These are phyloP conservation scores for Eretmocerus hayati DNA, from an alignment of 2,888 invertebrate genomes.

Conservation along the genomic window DNA sequence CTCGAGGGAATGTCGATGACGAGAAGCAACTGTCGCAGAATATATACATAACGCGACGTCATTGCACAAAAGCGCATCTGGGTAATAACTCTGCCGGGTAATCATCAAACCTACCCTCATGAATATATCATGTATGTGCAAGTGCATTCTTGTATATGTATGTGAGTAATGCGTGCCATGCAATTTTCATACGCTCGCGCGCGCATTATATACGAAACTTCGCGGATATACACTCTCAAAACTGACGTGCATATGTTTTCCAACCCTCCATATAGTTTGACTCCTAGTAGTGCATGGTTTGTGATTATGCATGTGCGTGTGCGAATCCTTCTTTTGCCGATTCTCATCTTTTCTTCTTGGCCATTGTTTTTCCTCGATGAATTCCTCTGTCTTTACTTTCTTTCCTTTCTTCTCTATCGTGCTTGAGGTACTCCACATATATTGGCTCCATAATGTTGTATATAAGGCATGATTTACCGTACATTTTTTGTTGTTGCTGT, in stretches of 20 bases:
- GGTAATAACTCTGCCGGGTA: constrained; percentile 39
- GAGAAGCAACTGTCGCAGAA: no score
- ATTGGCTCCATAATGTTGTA: no score
- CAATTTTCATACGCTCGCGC: background rate
- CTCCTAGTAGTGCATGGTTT: no score
- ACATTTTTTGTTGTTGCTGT: no score
- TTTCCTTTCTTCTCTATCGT: background rate
- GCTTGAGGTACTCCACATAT: no score
- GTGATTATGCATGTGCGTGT: no score
- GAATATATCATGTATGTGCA: background rate
- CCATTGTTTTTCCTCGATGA: background rate
- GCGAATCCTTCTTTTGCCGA: no score
- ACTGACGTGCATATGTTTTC: no score
- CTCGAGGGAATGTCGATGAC: constrained; percentile 18
- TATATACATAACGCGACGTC: no score
- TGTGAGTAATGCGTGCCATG: constrained; percentile 5
- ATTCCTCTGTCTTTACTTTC: background rate
- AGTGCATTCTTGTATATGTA: background rate
- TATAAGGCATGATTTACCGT: no score
- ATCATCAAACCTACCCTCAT: constrained; percentile 31
- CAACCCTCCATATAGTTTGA: no score
- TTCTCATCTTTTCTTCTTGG: background rate
- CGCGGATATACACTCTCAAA: no score
- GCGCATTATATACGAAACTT: constrained; percentile 21
- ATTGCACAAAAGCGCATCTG: constrained; percentile 34